Evolutionary conservation across 2,113 vertebrate species (phyloP), one percentile per base, ranked within the genome.

Genomic region (Paracanthobrama guichenoti): DNA sequence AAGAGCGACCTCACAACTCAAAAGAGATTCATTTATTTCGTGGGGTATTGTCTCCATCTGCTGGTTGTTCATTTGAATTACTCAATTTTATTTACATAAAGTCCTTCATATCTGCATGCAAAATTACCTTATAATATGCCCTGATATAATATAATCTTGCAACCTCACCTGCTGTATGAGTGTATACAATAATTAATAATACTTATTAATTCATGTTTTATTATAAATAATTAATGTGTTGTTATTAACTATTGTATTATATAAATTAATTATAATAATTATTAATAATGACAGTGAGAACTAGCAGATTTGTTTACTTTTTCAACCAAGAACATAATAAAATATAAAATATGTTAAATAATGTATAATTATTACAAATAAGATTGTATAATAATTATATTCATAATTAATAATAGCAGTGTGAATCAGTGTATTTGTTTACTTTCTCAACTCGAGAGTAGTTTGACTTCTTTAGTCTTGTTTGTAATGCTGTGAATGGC

Each of bases 11-110:
- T 44, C 67, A 13, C 31, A 3, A 22, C 20, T 20, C 1, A 8
- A 2, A 31, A 39, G 66, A 31, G 31, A 14, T 20, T 13, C 0
- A 9, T 12, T 4, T 4, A 2, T 69, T 22, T 11, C 62, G 62
- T 78, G 50, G 20, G 22, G 9, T 44, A 4, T 22, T 62, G 69
- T 78, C 75, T 73, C 79, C 64, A 39, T 73, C 78, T 87, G 22
- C 78, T 84, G 86, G 75, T 48, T 14, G 50, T 18, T 76, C 16
- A 14, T 3, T 1, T 3, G 6, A 31, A 8, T 35, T 62, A 26
- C 59, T 24, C 10, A 53, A 35, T 35, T 35, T 44, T 44, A 46
- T 46, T 46, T 1, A 3, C 3, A 13, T 46, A 35, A 6, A 39
- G 14, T 50, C 13, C 4, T 50, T 50, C 1, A 1, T 50, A 14